These are phyloP conservation scores for Anastatus disparis DNA, from an alignment of 1,140 invertebrate genomes.

Conservation along the genomic window DNA sequence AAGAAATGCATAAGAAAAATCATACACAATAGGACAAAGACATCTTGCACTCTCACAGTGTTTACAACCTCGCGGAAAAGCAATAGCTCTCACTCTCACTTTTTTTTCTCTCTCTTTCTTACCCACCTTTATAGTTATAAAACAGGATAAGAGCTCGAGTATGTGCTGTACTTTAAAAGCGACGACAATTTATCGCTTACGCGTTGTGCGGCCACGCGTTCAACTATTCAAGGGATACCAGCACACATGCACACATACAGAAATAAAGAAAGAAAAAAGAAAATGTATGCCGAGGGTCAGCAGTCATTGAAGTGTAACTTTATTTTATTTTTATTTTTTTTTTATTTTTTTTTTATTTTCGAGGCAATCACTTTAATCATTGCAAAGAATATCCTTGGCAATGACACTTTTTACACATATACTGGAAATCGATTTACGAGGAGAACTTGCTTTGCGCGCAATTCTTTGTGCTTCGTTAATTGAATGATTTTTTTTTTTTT, in stretches of 20 bases:
- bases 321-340: no score
- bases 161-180: no score
- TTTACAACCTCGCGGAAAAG: slow-evolving; percentile 13
- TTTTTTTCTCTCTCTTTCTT: no score
- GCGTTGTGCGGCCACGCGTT: not conserved
- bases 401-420: slow-evolving; percentile 37
- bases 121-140: slow-evolving; percentile 5
- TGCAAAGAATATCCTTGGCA: slow-evolving; percentile 32
- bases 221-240: no score
- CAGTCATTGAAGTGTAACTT: no score
- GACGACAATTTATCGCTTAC: slow-evolving; percentile 35
- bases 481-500: slow-evolving; percentile 1
- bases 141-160: slow-evolving; percentile 20
- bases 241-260: no score
- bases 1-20: not conserved
- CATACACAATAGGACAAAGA: not conserved
- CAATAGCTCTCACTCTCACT: slow-evolving; percentile 26
- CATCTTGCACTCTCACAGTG: not conserved
- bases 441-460: slow-evolving; percentile 6
- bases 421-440: slow-evolving; percentile 45
- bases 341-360: no score
- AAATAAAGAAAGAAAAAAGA: not conserved
- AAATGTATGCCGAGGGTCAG: not conserved
- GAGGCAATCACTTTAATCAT: no score
- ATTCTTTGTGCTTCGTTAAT: slow-evolving; percentile 10